Conservation (phyloP, 2,888 invertebrate species). For the Rutpela maculata region DNA sequence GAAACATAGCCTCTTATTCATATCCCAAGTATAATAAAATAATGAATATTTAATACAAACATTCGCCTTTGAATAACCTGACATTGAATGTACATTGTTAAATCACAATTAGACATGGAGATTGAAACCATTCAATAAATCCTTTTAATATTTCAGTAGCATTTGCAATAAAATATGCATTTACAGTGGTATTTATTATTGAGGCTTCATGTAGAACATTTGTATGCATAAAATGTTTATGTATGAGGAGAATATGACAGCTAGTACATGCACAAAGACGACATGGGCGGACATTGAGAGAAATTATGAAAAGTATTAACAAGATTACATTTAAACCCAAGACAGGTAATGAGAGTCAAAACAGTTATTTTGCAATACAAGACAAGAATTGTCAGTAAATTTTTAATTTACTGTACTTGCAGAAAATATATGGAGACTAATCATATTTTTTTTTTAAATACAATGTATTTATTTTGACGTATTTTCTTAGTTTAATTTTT, state of each 20-base stretch:
- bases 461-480: too few relatives aligned
- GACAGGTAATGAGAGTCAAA: background rate
- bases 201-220: slow-evolving; percentile 12
- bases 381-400: too few relatives aligned
- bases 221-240: slow-evolving; percentile 20
- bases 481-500: too few relatives aligned
- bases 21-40: background rate
- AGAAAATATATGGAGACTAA: too few relatives aligned
- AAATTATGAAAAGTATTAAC: background rate
- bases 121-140: slow-evolving; percentile 27
- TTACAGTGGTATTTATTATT: slow-evolving; percentile 4
- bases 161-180: slow-evolving; percentile 19
- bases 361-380: too few relatives aligned
- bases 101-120: slow-evolving; percentile 25
- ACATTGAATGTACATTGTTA: slow-evolving; percentile 1
- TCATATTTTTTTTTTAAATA: too few relatives aligned
- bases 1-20: background rate
- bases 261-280: background rate
- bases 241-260: background rate
- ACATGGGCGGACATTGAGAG: background rate
- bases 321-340: background rate
- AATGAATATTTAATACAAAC: slow-evolving; percentile 2
- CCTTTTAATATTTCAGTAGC: slow-evolving; percentile 31
- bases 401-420: too few relatives aligned
- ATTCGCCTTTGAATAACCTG: background rate